Percentiles rank a stretch among this genome's conserved stretches.
Evolutionary conservation across 2,797 vertebrate genomes (phyloP).

Genomic region (Heterohyrax brucei): DNA sequence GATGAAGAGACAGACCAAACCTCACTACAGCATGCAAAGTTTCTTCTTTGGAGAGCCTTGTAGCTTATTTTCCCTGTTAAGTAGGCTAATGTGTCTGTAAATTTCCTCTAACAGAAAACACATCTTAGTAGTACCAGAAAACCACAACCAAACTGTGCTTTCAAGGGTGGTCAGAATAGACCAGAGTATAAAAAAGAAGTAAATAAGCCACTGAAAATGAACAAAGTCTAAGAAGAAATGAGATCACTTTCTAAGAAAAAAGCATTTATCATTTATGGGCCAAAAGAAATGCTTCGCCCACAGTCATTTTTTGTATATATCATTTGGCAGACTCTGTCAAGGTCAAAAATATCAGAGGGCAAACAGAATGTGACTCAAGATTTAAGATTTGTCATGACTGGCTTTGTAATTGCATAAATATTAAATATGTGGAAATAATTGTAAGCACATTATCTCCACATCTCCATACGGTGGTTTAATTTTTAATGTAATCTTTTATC

Average conservation of each 20-base stretch:
- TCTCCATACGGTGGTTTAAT: slow-evolving; percentile 79
- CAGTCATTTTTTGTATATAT: slow-evolving; percentile 64
- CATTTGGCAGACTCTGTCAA: slow-evolving; percentile 59
- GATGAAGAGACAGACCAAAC: neutral
- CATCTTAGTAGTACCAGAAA: slow-evolving; percentile 74
- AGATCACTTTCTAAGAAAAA: slow-evolving; percentile 66
- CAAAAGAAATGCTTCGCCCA: slow-evolving; percentile 70
- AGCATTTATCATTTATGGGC: slow-evolving; percentile 65
- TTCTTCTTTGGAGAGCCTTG: slow-evolving; percentile 78
- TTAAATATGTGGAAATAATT: slow-evolving; percentile 81
- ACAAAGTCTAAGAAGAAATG: slow-evolving; percentile 72
- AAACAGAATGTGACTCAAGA: slow-evolving; percentile 63
- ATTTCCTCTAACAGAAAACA: slow-evolving; percentile 84
- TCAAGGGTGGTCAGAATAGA: slow-evolving; percentile 65
- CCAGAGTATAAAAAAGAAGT: slow-evolving; percentile 5
- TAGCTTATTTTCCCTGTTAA: slow-evolving; percentile 80
- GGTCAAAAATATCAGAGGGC: slow-evolving; percentile 76
- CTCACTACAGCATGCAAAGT: neutral
- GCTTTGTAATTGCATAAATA: slow-evolving; percentile 82
- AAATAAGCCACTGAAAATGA: slow-evolving; percentile 78
- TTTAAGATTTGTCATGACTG: slow-evolving; percentile 69
- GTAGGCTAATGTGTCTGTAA: slow-evolving; percentile 80
- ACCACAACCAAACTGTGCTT: slow-evolving; percentile 65
- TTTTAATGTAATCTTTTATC: slow-evolving; percentile 79
- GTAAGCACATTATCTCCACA: slow-evolving; percentile 80